Percentiles rank a stretch among this genome's conserved stretches.
Evolutionary conservation across 2,113 vertebrate genomes (phyloP).

Genomic region (Cardinalis cardinalis): DNA sequence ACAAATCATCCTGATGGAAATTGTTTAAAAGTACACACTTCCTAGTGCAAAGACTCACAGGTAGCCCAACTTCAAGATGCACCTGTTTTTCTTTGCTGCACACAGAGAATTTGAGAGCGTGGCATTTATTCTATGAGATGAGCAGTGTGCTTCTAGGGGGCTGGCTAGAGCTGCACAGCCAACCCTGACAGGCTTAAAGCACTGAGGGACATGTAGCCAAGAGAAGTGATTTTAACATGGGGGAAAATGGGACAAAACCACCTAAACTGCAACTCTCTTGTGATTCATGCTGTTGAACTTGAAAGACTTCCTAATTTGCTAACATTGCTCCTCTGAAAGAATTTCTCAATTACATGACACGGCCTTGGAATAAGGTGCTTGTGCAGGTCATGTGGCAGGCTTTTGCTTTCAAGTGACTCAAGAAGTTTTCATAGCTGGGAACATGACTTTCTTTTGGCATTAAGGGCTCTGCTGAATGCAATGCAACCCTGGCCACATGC

Average conservation of each 20-base stretch:
- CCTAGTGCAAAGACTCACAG: not conserved
- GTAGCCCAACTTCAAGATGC: rapidly evolving
- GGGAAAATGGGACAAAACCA: not conserved
- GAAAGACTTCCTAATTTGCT: not conserved
- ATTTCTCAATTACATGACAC: not conserved
- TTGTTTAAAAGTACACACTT: not conserved
- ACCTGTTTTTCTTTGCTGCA: not conserved
- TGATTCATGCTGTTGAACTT: not conserved
- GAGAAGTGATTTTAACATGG: not conserved
- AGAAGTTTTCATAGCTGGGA: not conserved
- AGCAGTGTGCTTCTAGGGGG: not conserved
- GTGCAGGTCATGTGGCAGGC: not conserved
- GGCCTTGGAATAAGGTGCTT: not conserved
- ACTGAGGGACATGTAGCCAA: rapidly evolving
- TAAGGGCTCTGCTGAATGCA: not conserved
- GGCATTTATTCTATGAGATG: not conserved
- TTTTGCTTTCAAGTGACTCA: not conserved
- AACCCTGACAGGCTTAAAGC: not conserved
- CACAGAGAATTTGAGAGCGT: not conserved
- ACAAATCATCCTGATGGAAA: not conserved
- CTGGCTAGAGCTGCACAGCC: not conserved
- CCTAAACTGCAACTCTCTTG: not conserved
- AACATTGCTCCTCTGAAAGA: not conserved
- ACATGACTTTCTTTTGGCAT: not conserved
- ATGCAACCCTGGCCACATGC: not conserved